Base-by-base conservation (phyloP, 1,140 invertebrate genomes). In the Ceratosolen fusciceps region DNA sequence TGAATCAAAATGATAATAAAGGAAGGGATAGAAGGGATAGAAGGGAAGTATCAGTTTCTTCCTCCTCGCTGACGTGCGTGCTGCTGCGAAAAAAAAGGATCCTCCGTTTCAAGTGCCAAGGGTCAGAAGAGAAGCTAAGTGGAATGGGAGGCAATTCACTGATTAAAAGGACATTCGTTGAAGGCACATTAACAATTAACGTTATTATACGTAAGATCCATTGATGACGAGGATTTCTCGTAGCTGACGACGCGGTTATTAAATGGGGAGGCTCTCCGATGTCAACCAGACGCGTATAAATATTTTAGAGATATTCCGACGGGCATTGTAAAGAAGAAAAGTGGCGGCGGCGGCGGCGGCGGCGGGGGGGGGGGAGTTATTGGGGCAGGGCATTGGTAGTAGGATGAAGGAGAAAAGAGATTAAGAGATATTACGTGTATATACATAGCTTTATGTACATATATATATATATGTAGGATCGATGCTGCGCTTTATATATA, bases 61-160 rank as follows among this genome's bases (percentile, higher is more conserved):
- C 47, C n/a, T 56, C 54, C 29, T 31, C 29, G 21, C 56, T 49
- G 39, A 72, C 21, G n/a, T n/a, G n/a, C n/a, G n/a, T n/a, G n/a
- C n/a, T n/a, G n/a, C n/a, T n/a, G n/a, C n/a, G n/a, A n/a, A n/a
- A n/a, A n/a, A n/a, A n/a, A n/a, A n/a, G n/a, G n/a, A 77, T 75
- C 60, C 19, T 78, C 74, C 81, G 80, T 82, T 84, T 74, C 65
- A 83, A 84, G 83, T 85, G 83, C 84, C 83, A 84, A 85, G 81
- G 79, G 76, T 77, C 74, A 75, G 52, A 47, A 31, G 10, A 24
- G 21, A 72, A 71, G 70, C 39, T 71, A 24, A 29, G 71, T 31
- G 12, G 39, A 34, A 24, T 77, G 67, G 62, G 71, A 31, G 29
- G 16, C 37, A 52, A 52, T 19, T 52, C 21, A 9, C 43, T 9